Conservation (phyloP, 2,113 vertebrate species). For the Otis tarda region DNA sequence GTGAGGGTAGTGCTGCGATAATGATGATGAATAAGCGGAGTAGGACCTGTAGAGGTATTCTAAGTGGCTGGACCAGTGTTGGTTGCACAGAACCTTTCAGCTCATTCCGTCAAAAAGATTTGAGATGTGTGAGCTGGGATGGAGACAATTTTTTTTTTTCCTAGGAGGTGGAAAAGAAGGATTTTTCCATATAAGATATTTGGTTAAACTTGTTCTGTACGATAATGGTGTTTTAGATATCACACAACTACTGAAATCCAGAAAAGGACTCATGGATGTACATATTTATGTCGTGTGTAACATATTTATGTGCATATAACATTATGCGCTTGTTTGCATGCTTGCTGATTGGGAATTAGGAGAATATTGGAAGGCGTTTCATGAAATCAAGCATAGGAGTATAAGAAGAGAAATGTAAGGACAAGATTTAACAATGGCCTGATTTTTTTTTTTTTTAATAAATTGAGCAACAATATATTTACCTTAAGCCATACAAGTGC, state of each 20-base stretch:
- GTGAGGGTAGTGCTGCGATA: background rate
- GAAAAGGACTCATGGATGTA: background rate
- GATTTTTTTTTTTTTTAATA: background rate
- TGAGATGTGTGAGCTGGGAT: background rate
- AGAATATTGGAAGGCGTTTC: background rate
- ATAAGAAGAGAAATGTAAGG: background rate
- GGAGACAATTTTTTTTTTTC: background rate
- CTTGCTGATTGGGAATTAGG: background rate
- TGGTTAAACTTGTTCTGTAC: background rate
- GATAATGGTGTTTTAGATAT: background rate
- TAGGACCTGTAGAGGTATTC: background rate
- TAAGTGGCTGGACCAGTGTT: background rate
- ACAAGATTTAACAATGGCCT: background rate
- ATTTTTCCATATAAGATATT: background rate
- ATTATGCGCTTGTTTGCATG: background rate
- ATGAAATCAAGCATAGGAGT: background rate
- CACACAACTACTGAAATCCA: background rate
- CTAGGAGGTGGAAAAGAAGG: accelerated
- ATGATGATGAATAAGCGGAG: background rate
- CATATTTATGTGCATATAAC: background rate
- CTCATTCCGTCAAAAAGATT: background rate
- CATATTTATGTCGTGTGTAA: background rate
- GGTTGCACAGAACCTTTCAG: background rate
- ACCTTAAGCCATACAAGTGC: background rate
- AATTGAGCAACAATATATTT: background rate